Conservation (phyloP, 2,888 invertebrate genomes). For the Pycnomerus fuliginosus region DNA sequence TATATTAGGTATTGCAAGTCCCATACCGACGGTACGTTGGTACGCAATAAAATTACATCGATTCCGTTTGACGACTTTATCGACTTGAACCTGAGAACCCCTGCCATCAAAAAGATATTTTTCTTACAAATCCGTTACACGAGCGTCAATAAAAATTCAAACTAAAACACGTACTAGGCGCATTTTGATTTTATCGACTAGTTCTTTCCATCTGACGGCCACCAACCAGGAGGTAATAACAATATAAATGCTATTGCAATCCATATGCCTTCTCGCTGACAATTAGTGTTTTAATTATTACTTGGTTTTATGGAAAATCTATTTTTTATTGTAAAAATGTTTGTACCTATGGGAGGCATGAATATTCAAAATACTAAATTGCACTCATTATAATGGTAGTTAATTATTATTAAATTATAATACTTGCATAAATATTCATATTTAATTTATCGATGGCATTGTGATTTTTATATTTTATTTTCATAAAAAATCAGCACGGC, state of each 20-base stretch:
- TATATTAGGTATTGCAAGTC: slow-evolving; percentile 21
- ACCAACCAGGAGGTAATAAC: slow-evolving; percentile 5
- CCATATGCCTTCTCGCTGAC: too few relatives aligned
- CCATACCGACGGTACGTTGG: slow-evolving; percentile 9
- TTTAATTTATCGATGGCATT: too few relatives aligned
- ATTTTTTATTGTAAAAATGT: slow-evolving; percentile 9
- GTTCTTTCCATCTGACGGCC: slow-evolving; percentile 2
- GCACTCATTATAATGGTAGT: too few relatives aligned
- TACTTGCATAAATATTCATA: too few relatives aligned
- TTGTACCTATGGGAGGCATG: slow-evolving; percentile 3
- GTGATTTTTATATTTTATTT: too few relatives aligned
- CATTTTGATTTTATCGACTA: slow-evolving; percentile 5
- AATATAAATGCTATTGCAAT: too few relatives aligned
- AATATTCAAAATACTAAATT: too few relatives aligned
- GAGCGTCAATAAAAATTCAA: too few relatives aligned
- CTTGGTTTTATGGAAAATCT: too few relatives aligned
- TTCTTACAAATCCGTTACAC: background rate
- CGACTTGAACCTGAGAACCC: slow-evolving; percentile 1
- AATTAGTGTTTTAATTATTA: too few relatives aligned
- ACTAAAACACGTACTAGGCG: background rate
- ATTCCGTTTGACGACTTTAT: slow-evolving; percentile 17
- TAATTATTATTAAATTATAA: too few relatives aligned
- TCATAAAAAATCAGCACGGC: too few relatives aligned
- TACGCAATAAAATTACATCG: slow-evolving; percentile 21
- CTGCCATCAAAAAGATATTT: background rate